Percentiles rank a stretch among this genome's conserved stretches.
Evolutionary conservation across 2,888 invertebrate species (phyloP).

Genomic region (Heteromyza rotundicornis): DNA sequence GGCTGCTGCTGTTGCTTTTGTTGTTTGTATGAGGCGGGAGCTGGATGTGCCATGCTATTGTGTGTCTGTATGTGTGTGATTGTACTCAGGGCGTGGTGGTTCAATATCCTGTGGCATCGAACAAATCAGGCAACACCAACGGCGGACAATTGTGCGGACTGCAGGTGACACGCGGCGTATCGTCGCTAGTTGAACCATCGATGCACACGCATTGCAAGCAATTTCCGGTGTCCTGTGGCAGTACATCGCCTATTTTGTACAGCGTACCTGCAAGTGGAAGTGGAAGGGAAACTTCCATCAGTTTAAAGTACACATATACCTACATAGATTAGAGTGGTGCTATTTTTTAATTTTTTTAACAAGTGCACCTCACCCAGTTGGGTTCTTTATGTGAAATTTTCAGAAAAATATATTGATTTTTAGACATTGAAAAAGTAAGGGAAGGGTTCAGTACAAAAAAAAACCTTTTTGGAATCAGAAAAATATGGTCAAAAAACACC

Average conservation of each 20-base stretch:
- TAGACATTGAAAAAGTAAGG: neutral
- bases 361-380: no score
- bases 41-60: no score
- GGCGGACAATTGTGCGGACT: conserved; percentile 63
- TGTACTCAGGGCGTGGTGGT: conserved; percentile 14
- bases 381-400: no score
- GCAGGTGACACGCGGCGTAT: conserved; percentile 62
- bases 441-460: neutral
- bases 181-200: conserved; percentile 63
- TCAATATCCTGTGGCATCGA: conserved; percentile 63
- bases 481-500: no score
- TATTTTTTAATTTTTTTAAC: no score
- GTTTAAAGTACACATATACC: no score
- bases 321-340: no score
- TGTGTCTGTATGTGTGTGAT: neutral
- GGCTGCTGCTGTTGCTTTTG: neutral
- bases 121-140: conserved; percentile 60
- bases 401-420: neutral
- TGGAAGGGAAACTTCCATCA: no score
- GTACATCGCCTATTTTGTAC: conserved; percentile 70
- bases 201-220: conserved; percentile 75
- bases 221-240: conserved; percentile 74
- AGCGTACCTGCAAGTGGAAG: conserved; percentile 64
- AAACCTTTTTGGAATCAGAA: no score
- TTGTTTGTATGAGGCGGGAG: no score